Evolutionary conservation across 2,113 vertebrate species (phyloP).

Genomic region (Atlantisia rogersi): DNA sequence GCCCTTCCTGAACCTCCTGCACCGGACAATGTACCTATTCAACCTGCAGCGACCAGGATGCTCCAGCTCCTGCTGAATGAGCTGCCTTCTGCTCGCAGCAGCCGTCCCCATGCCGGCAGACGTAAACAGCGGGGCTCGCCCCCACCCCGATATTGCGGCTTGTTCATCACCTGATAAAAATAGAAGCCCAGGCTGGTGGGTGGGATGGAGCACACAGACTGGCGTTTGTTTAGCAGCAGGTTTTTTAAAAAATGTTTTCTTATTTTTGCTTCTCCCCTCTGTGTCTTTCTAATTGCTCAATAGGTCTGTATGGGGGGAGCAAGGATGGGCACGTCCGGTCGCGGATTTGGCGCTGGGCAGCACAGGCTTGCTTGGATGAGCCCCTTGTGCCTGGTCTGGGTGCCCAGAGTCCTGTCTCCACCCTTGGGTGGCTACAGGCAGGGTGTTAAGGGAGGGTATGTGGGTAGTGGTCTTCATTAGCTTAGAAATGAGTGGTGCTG

Average conservation of each 20-base stretch:
- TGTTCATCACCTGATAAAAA: conserved; percentile 68
- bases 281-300: conserved; percentile 62
- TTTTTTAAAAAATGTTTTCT: conserved; percentile 11
- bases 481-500: fast-evolving
- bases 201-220: conserved; percentile 28
- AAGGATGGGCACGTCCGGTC: background rate
- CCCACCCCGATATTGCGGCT: conserved; percentile 48
- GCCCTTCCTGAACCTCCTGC: conserved; percentile 59
- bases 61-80: conserved; percentile 48
- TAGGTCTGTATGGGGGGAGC: background rate
- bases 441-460: background rate
- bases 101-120: conserved; percentile 52
- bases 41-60: conserved; percentile 44
- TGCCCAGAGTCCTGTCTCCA: background rate
- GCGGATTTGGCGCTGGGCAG: background rate
- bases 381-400: background rate
- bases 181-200: background rate
- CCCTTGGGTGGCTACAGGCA: background rate
- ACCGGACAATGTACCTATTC: conserved; percentile 74
- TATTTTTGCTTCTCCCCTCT: background rate
- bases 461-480: background rate
- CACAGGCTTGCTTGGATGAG: fast-evolving
- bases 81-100: conserved; percentile 62
- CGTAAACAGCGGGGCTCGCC: conserved; percentile 61
- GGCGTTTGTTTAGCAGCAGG: conserved; percentile 23